Conservation (phyloP, 2,113 vertebrate genomes). For the Chamaea fasciata region DNA sequence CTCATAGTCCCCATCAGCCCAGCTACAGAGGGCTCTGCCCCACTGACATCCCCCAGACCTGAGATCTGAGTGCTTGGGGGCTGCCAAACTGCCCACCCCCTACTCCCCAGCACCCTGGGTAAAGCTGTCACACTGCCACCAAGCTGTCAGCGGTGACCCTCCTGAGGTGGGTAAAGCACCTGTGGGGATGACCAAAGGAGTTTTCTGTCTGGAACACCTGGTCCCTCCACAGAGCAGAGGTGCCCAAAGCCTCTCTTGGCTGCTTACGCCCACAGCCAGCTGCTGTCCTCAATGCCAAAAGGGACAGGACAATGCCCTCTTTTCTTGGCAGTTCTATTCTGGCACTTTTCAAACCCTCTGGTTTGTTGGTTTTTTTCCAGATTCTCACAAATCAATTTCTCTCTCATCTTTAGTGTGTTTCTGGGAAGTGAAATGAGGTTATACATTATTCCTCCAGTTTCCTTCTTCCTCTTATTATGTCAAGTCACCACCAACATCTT, state of each 20-base stretch:
- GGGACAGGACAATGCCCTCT: not conserved
- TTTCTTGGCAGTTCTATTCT: not conserved
- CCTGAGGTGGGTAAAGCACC: not conserved
- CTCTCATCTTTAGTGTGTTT: constrained; percentile 21
- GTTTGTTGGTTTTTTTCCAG: not conserved
- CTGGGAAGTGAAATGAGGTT: constrained; percentile 20
- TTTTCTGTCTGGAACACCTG: accelerated
- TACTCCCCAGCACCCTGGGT: not conserved
- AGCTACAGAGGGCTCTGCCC: not conserved
- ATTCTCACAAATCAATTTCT: not conserved
- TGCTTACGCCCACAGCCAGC: not conserved
- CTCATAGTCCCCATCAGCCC: not conserved
- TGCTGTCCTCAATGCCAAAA: not conserved
- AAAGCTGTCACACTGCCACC: not conserved
- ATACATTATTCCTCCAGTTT: not conserved
- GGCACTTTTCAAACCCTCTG: not conserved
- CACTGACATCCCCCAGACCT: accelerated
- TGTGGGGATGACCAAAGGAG: not conserved
- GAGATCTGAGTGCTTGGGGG: no score
- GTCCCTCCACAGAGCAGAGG: not conserved
- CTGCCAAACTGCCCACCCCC: not conserved
- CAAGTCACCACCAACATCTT: not conserved
- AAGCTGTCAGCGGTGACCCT: not conserved
- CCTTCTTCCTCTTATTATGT: not conserved
- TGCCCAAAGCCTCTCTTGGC: not conserved